These are phyloP conservation scores for Hetaerina titia DNA, from an alignment of 2,888 invertebrate species.

Conservation along the genomic window DNA sequence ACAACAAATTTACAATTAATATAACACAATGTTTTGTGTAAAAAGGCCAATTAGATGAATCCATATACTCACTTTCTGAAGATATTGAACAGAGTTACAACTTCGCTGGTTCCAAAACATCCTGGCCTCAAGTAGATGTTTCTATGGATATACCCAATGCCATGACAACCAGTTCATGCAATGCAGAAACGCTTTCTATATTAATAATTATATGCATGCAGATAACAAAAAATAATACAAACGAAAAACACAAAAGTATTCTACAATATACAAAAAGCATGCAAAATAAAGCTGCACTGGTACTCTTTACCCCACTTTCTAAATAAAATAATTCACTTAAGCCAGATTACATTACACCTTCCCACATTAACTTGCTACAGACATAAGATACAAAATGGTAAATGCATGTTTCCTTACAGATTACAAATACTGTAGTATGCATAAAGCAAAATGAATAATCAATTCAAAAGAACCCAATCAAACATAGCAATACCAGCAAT, in stretches of 20 bases:
- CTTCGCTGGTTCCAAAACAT: constrained; percentile 79
- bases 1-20: background rate
- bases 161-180: constrained; percentile 72
- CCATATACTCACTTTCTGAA: constrained; percentile 67
- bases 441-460: too few relatives aligned
- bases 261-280: constrained; percentile 52
- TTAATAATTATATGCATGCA: constrained; percentile 64
- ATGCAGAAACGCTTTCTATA: constrained; percentile 69
- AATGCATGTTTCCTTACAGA: background rate
- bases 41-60: constrained; percentile 36
- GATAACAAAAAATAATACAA: constrained; percentile 54
- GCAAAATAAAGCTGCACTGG: constrained; percentile 12
- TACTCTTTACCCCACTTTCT: background rate
- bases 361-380: background rate
- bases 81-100: constrained; percentile 72
- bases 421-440: too few relatives aligned
- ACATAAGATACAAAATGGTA: constrained; percentile 1
- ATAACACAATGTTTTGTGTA: background rate
- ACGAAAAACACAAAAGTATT: constrained; percentile 42
- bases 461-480: too few relatives aligned
- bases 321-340: constrained; percentile 8
- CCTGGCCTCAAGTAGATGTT: constrained; percentile 82
- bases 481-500: too few relatives aligned
- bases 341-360: constrained; percentile 19
- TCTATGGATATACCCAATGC: constrained; percentile 78